Evolutionary conservation across 2,888 invertebrate genomes (phyloP).

Genomic region (Xylota segnis): DNA sequence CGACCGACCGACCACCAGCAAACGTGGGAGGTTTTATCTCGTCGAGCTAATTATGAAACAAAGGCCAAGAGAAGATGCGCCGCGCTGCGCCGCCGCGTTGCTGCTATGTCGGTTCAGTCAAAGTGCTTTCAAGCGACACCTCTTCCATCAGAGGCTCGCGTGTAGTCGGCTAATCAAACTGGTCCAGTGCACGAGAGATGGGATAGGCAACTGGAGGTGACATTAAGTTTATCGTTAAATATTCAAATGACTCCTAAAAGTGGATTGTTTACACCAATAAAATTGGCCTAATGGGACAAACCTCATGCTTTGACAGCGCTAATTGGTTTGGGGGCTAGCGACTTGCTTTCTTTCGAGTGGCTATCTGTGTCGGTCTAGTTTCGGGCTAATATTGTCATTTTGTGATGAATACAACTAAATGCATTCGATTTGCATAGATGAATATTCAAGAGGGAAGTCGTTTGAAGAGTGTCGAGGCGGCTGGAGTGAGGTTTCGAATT

Average conservation of each 20-base stretch:
- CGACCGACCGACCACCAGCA: conserved; percentile 3
- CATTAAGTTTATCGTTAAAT: conserved; percentile 35
- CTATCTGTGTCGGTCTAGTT: conserved; percentile 31
- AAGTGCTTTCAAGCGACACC: conserved; percentile 27
- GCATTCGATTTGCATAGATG: conserved; percentile 44
- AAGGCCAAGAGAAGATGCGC: neutral
- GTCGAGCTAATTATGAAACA: conserved; percentile 33
- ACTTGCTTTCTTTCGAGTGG: neutral
- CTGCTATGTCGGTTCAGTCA: neutral
- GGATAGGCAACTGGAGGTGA: neutral
- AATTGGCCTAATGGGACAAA: conserved; percentile 39
- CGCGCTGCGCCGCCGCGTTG: neutral
- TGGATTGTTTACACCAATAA: conserved; percentile 49
- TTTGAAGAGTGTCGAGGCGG: neutral
- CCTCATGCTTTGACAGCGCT: conserved; percentile 44
- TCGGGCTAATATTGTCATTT: conserved; percentile 22
- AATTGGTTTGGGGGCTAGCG: conserved; percentile 36
- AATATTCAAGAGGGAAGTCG: conserved; percentile 34
- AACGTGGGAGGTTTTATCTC: conserved; percentile 60
- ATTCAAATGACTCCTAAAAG: conserved; percentile 49
- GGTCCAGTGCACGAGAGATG: neutral
- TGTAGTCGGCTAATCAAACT: conserved; percentile 3
- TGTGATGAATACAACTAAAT: conserved; percentile 24
- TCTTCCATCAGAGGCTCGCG: neutral
- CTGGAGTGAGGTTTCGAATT: neutral